Evolutionary conservation across 2,797 vertebrate species (phyloP), one percentile per base, ranked within the genome.

Genomic region (Pipistrellus pygmaeus): DNA sequence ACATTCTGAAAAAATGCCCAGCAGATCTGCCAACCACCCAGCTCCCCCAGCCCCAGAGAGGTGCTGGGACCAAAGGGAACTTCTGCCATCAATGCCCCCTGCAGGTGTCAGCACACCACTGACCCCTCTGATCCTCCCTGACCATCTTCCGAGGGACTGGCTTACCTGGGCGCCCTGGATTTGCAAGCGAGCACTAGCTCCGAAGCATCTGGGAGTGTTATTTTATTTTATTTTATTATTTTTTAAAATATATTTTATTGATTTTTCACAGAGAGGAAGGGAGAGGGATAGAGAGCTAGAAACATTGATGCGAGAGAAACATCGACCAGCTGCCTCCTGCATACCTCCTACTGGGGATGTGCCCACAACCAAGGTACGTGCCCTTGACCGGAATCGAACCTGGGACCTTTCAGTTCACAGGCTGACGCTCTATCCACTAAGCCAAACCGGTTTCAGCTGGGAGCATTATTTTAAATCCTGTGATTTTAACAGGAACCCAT

Each of bases 1-100:
- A 94, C 68, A 80, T 81, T 55, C 80, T 41, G 82, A 57, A 91
- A 69, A 87, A 85, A 60, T 30, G 27, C 86, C 66, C n/a, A 21
- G 35, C 20, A 64, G 69, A 60, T 83, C 13, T 80, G 88, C 66
- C 14, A 20, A 32, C 62, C 30, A 30, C 15, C 73, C 78, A 57
- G 55, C 6, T 21, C 25, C 38, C 32, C 21, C 1, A 27, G 38
- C 0, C 5, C 35, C 44, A 13, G 44, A 64, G 48, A 75, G 44
- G 30, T 9, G 8, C 71, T 44, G 5, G 14, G 66, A 66, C 57
- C 55, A 3, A 41, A 6, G 21, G 18, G 35, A 73, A 32, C 46
- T 23, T 51, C 35, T 0, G 4, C 35, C 55, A 68, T 10, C 7
- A 6, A 6, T 9, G 0, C n/a, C 57, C 60, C 14, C 25, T 6